These are phyloP conservation scores for Cichladusa arquata DNA, from an alignment of 2,113 vertebrate genomes.

Conservation along the genomic window DNA sequence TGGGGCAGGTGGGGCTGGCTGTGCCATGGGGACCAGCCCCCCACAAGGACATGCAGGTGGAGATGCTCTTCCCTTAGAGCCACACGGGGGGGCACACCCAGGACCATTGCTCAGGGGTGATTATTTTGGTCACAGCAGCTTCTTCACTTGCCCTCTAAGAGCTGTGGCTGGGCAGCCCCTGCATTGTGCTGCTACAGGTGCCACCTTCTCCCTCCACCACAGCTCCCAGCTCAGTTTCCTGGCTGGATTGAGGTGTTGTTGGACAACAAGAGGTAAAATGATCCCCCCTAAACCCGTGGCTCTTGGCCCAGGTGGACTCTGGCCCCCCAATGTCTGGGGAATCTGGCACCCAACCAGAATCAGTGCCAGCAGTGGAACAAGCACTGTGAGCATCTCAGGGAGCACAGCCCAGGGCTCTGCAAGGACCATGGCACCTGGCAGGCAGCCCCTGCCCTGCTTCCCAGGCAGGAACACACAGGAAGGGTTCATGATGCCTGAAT, in stretches of 20 bases:
- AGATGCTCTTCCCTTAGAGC: background rate
- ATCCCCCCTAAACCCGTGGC: background rate
- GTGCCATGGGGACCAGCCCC: rapidly evolving
- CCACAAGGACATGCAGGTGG: background rate
- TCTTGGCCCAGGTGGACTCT: background rate
- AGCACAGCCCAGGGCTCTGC: background rate
- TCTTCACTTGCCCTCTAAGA: background rate
- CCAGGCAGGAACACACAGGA: background rate
- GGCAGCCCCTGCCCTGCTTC: background rate
- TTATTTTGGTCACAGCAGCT: background rate
- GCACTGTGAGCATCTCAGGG: rapidly evolving
- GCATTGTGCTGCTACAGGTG: background rate
- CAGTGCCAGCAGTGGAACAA: background rate
- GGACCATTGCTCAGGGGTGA: background rate
- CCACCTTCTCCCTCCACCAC: background rate
- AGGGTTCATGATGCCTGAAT: background rate
- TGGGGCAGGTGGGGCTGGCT: background rate
- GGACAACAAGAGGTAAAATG: background rate
- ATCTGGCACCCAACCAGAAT: background rate
- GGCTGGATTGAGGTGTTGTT: background rate
- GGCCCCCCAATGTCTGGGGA: background rate
- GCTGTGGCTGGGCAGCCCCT: rapidly evolving
- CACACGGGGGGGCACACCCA: rapidly evolving
- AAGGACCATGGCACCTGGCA: background rate
- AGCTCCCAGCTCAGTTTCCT: background rate